A percentile compares a stretch with the other conserved stretches of the same genome.
phyloP scores from a whole-genome alignment of 2,888 invertebrate genomes.

The Horisme vitalbata region DNA sequence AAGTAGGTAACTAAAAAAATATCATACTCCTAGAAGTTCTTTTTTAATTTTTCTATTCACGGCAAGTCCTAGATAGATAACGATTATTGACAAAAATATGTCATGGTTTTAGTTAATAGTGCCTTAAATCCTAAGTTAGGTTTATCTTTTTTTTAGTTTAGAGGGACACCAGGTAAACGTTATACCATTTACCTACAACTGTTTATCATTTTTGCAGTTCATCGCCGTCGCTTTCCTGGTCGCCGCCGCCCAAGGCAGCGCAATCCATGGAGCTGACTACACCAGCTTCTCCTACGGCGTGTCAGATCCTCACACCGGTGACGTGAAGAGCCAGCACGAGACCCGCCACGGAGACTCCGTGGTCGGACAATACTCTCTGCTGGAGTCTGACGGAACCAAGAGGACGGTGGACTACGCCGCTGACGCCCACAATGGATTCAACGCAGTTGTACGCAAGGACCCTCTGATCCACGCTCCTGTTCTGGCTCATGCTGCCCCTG shows the following conservation, averaged over 20 bases:
- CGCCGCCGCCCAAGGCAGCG: constrained; percentile 70
- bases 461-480: constrained; percentile 57
- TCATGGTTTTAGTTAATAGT: no score
- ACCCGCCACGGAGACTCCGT: constrained; percentile 85
- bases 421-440: constrained; percentile 80
- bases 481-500: constrained; percentile 51
- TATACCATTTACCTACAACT: no score
- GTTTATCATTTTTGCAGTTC: constrained; percentile 62
- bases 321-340: constrained; percentile 84
- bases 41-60: no score
- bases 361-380: constrained; percentile 76
- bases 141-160: no score
- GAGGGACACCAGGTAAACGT: no score
- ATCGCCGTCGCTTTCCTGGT: constrained; percentile 70
- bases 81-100: no score
- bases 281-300: constrained; percentile 76
- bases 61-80: no score
- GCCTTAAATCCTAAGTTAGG: no score
- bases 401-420: constrained; percentile 85
- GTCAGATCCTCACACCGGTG: constrained; percentile 75
- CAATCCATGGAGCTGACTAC: constrained; percentile 66
- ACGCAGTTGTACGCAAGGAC: constrained; percentile 80
- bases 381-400: constrained; percentile 84
- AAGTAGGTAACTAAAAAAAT: no score
- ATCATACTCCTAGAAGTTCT: no score